Evolutionary conservation across 1,140 invertebrate genomes (phyloP), one percentile per base, ranked within the genome.

Genomic region (Drosophila mauritiana): DNA sequence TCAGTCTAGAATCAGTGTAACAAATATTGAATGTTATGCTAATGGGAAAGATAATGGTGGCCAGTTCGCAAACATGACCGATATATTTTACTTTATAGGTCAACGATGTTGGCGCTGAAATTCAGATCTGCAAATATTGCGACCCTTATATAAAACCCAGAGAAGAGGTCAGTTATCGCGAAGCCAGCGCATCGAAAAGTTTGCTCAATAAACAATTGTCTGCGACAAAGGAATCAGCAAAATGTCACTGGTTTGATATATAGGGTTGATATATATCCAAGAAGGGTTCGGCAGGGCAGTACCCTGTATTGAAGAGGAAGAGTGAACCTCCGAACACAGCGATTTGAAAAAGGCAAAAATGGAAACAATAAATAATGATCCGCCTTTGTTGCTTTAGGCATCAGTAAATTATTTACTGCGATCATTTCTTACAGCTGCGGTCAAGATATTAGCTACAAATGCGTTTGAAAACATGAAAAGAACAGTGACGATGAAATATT

Each of bases 31-130:
- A 61, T 68, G 43, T 49, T 76, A 68, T 75, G 53, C 40, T 54
- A 75, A 80, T 85, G 52, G 42, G 17, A 56, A 53, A 39, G 52
- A 77, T 78, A 74, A 74, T 57, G 72, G 39, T 45, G 34, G 31
- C 68, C n/a, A 27, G 37, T 34, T 27, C 12, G 63, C 25, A 15
- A 39, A 61, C 48, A 55, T 81, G 73, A 67, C 82, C 76, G 57
- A 65, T 45, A 70, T 63, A 56, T 70, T 64, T 53, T n/a, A 22
- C 25, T 40, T 57, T 76, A 42, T 78, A 51, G 70, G 73, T 85
- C 81, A 78, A 61, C 75, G 45, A 37, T 49, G 48, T 67, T 58
- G 39, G 22, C 43, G 46, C 58, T 58, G 55, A 73, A 61, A 61
- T 51, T 58, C 56, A n/a, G 37, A 40, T 37, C 5, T 15, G 59